Evolutionary conservation across 2,888 invertebrate genomes (phyloP), one percentile per base, ranked within the genome.

Genomic region (Pseudococcus jackbeardsleyi): DNA sequence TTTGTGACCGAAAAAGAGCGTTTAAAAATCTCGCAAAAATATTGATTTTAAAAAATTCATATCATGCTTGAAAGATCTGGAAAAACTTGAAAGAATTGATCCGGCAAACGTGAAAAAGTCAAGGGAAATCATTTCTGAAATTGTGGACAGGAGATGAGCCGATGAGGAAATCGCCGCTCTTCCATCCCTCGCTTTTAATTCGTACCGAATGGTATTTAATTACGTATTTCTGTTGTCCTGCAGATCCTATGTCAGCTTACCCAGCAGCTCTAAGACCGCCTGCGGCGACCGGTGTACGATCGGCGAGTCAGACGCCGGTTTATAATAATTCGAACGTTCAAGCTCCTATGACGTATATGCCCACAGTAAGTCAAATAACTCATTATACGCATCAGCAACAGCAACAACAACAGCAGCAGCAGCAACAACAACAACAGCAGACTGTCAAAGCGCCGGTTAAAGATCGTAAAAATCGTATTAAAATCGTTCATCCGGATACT

Each of bases 401-500:
- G 12, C 85, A 85, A 15, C 64, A 26, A 19, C 86, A 64, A 17
- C 86, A 39, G 11, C 68, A 68, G 19, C 86, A 86, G 42, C 48
- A 72, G 17, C 46, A 22, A 8, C 88, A 79, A 48, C 88, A 79
- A 33, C 86, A 77, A 33, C 86, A 64, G 12, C 87, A 39, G 42
- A 50, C 79, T 19, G 42, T 59, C 2, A 48, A 82, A 33, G 15
- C 33, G 15, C 26, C 26, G 46, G n/a, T 39, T n/a, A 88, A 88
- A 22, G 50, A 48, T 22, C 79, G 88, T 11, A 19, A 19, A n/a
- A 17, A 79, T 42, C 77, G 77, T 48, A 6, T 88, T 22, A 33
- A n/a, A 12, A 88, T 88, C 6, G 77, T 82, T 2, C 9, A 88
- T 88, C 88, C 88, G n/a, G 42, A 54, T n/a, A 88, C 88, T 12